Base-by-base conservation (phyloP, 92 coral and sea anemone species). In the Zoanthus solanderi region DNA sequence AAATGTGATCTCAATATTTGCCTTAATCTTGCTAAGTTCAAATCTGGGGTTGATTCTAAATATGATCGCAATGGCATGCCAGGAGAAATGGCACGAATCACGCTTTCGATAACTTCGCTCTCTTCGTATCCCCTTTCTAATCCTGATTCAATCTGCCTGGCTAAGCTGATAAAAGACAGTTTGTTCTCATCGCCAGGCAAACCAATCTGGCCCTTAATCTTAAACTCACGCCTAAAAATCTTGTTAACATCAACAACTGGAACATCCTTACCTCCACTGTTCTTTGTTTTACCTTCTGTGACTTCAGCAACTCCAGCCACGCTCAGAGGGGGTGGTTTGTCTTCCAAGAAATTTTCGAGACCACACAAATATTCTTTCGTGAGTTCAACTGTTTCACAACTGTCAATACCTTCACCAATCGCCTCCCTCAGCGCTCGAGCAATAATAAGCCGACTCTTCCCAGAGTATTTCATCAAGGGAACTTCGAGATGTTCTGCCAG, bases 221-320 rank as follows among this genome's bases (percentile, higher is more conserved):
- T 90, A 78, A 90, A 78, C n/a, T 85, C 90, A 54, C 92, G 83
- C 28, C 90, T 74, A 50, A 90, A 86, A 30, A 90, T 84, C 71
- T 90, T 88, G 73, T 78, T 76, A 65, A 86, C 84, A 86, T 90
- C 92, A 75, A 75, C 56, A 90, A 85, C 72, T 75, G 66, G 71
- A 72, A 48, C 67, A 75, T 47, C 60, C 75, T 72, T 72, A 58
- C 72, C 72, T 67, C 37, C 72, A 67, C 72, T 67, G 72, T 67
- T 13, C 72, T 67, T 67, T 67, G 72, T 13, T 67, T 67, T 67
- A 67, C 72, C 72, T 67, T 72, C 52, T 72, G 54, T 72, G 77
- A 32, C 52, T 72, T 72, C 77, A 16, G 77, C 77, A 44, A 37
- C 77, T 72, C 77, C 77, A 72, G 52, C 77, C 77, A 72, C 56